These are phyloP conservation scores for Pelobates cultripes DNA, from an alignment of 2,797 vertebrate genomes.

Conservation along the genomic window DNA sequence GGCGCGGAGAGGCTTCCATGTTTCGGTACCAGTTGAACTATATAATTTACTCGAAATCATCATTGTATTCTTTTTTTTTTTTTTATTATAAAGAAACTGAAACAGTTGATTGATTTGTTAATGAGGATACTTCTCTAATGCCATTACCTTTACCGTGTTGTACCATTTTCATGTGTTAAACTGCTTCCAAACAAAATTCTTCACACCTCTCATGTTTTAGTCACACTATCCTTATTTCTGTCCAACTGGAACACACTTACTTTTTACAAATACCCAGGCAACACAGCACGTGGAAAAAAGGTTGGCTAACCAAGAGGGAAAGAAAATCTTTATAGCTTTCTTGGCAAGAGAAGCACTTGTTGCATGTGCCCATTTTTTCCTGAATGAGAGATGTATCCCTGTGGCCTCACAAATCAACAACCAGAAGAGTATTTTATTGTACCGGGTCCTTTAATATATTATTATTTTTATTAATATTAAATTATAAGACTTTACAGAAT, in stretches of 20 bases:
- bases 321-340: background rate
- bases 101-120: background rate
- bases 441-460: no score
- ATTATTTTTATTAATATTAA: no score
- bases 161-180: background rate
- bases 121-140: background rate
- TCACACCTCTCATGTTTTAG: background rate
- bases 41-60: no score
- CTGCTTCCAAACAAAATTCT: background rate
- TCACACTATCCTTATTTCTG: background rate
- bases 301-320: background rate
- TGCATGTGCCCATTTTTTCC: background rate
- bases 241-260: background rate
- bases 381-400: background rate
- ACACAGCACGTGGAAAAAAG: slow-evolving; percentile 12
- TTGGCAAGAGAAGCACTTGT: background rate
- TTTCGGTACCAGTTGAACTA: no score
- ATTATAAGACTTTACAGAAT: no score
- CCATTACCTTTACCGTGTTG: background rate
- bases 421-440: no score
- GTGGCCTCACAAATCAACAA: background rate
- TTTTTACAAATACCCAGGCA: background rate
- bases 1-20: no score
- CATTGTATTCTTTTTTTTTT: no score
- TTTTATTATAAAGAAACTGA: no score